Evolutionary conservation across 2,113 vertebrate genomes (phyloP).

Genomic region (Coryphaenoides rupestris): DNA sequence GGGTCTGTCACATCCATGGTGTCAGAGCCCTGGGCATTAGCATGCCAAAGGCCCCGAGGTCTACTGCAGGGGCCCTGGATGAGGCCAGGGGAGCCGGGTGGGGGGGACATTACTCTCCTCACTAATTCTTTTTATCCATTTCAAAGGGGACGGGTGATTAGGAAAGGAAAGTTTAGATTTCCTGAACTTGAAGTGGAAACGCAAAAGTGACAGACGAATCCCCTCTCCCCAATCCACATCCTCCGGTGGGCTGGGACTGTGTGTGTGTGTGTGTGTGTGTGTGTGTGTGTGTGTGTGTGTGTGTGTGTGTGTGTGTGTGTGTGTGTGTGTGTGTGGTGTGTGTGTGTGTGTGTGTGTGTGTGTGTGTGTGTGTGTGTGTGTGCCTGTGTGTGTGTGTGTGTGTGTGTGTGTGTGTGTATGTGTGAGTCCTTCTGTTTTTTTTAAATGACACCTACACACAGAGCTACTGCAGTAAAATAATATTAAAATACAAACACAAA

Average conservation of each 20-base stretch:
- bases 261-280: conserved; percentile 33
- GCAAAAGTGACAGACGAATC: conserved; percentile 74
- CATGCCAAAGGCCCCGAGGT: conserved; percentile 69
- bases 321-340: conserved; percentile 27
- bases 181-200: conserved; percentile 82
- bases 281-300: conserved; percentile 40
- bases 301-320: conserved; percentile 22
- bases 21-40: conserved; percentile 60
- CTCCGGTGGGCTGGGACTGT: conserved; percentile 14
- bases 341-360: conserved; percentile 16
- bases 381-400: conserved; percentile 26
- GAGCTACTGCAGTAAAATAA: conserved; percentile 8
- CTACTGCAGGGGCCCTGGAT: conserved; percentile 50
- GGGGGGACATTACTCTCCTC: conserved; percentile 65
- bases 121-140: conserved; percentile 73
- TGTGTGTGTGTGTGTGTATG: conserved; percentile 11
- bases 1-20: conserved; percentile 39
- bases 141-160: conserved; percentile 69
- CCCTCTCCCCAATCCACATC: conserved; percentile 73
- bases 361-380: conserved; percentile 9
- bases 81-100: conserved; percentile 24
- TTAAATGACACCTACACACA: conserved; percentile 23
- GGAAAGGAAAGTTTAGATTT: conserved; percentile 80
- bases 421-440: conserved; percentile 9
- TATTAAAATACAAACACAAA: conserved; percentile 32